phyloP scores from a whole-genome alignment of 2,888 invertebrate genomes.

The Thyatira batis region DNA sequence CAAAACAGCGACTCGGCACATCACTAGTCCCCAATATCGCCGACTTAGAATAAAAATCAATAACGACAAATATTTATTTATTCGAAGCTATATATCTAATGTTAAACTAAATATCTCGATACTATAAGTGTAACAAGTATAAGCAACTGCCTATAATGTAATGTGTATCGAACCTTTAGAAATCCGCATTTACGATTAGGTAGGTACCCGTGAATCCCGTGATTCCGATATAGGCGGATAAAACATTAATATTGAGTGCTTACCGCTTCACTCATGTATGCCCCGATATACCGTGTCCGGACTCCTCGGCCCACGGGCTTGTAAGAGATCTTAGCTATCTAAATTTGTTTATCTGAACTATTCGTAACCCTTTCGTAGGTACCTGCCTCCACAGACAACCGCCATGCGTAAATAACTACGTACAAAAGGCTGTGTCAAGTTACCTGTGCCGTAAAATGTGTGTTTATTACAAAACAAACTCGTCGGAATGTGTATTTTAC shows the following conservation, averaged over 20 bases:
- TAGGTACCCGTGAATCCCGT: background rate
- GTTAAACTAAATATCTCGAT: too few relatives aligned
- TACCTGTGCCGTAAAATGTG: background rate
- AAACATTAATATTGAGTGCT: slow-evolving; percentile 3
- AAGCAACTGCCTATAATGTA: too few relatives aligned
- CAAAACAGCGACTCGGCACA: too few relatives aligned
- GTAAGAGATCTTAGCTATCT: slow-evolving; percentile 1
- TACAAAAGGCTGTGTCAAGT: background rate
- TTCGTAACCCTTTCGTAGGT: background rate
- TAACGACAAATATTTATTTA: too few relatives aligned
- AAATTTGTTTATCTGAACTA: background rate
- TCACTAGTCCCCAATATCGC: too few relatives aligned
- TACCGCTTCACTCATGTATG: background rate
- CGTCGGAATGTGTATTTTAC: background rate
- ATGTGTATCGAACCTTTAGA: too few relatives aligned
- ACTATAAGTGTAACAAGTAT: too few relatives aligned
- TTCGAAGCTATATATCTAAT: too few relatives aligned
- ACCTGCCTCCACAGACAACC: background rate
- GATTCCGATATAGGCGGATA: background rate
- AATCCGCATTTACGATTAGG: too few relatives aligned
- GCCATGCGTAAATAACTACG: background rate
- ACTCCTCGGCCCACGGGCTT: background rate
- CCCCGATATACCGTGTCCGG: background rate
- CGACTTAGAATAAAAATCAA: too few relatives aligned
- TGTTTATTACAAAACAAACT: background rate